A percentile compares a stretch with the other conserved stretches of the same genome.
These are phyloP conservation scores for Diogma glabrata DNA, from an alignment of 2,888 invertebrate species.

Conservation along the genomic window DNA sequence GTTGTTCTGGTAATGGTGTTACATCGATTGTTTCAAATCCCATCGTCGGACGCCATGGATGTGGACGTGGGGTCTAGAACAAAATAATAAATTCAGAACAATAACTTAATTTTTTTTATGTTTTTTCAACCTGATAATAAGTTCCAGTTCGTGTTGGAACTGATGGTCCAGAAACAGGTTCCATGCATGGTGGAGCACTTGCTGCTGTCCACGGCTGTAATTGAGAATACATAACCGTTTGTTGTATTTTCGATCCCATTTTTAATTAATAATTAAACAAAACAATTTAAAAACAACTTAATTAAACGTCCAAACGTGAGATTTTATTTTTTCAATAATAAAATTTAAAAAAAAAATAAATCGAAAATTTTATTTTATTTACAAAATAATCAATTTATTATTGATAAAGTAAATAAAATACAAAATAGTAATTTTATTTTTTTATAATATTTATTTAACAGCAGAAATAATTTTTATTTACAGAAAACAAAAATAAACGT, in stretches of 20 bases:
- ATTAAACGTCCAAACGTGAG: no score
- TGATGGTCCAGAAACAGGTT: slow-evolving; percentile 48
- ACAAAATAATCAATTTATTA: no score
- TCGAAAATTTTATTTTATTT: no score
- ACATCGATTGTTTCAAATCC: slow-evolving; percentile 69
- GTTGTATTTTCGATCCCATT: slow-evolving; percentile 20
- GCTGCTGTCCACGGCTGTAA: slow-evolving; percentile 65
- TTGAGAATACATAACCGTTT: slow-evolving; percentile 41
- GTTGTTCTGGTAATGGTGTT: slow-evolving; percentile 53
- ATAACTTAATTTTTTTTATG: no score
- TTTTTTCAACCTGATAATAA: slow-evolving; percentile 41
- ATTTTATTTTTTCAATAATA: no score
- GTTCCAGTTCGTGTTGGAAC: slow-evolving; percentile 53
- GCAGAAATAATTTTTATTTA: no score
- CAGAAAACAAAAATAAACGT: no score
- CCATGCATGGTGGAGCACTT: slow-evolving; percentile 49
- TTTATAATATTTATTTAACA: no score
- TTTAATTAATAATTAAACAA: not conserved
- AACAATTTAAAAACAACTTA: not conserved
- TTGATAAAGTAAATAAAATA: no score
- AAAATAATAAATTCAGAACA: not conserved
- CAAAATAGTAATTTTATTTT: no score
- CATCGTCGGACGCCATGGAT: slow-evolving; percentile 69
- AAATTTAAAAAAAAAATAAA: no score
- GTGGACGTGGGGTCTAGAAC: slow-evolving; percentile 53